phyloP scores from a whole-genome alignment of 2,888 invertebrate genomes.

The Lochmaea capreae region DNA sequence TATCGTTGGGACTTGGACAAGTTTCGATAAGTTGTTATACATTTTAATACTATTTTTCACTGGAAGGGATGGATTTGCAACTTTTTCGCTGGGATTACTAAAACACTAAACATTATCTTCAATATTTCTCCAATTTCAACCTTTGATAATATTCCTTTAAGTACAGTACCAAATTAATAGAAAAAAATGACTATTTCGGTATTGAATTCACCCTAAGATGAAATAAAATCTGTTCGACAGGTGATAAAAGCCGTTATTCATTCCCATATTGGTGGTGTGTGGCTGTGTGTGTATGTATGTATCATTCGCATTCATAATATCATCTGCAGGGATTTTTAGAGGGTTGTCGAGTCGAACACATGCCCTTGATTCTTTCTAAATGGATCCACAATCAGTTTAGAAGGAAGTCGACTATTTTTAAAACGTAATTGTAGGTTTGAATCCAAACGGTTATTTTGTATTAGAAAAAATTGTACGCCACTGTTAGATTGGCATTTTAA shows the following conservation, averaged over 20 bases:
- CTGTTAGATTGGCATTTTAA: constrained; percentile 19
- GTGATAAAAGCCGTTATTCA: constrained; percentile 21
- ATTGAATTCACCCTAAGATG: constrained; percentile 1
- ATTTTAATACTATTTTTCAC: not conserved
- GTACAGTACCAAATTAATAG: too few relatives aligned
- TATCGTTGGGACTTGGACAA: not conserved
- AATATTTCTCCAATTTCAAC: too few relatives aligned
- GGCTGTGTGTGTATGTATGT: not conserved
- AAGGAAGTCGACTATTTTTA: constrained; percentile 10
- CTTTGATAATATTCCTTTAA: too few relatives aligned
- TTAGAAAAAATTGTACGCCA: not conserved
- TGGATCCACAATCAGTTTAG: not conserved
- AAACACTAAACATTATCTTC: too few relatives aligned
- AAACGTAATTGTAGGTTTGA: not conserved
- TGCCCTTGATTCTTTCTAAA: constrained; percentile 2
- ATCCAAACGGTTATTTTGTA: not conserved
- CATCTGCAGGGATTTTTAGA: constrained; percentile 14
- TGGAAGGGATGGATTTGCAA: too few relatives aligned
- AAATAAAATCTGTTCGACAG: constrained; percentile 15
- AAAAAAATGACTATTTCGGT: not conserved
- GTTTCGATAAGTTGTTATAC: not conserved
- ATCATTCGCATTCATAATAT: constrained; percentile 21
- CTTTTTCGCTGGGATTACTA: too few relatives aligned
- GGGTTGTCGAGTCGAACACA: constrained; percentile 8
- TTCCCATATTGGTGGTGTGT: constrained; percentile 13